Evolutionary conservation across 2,888 invertebrate species (phyloP), one percentile per base, ranked within the genome.

Genomic region (Stegophylla sp.): DNA sequence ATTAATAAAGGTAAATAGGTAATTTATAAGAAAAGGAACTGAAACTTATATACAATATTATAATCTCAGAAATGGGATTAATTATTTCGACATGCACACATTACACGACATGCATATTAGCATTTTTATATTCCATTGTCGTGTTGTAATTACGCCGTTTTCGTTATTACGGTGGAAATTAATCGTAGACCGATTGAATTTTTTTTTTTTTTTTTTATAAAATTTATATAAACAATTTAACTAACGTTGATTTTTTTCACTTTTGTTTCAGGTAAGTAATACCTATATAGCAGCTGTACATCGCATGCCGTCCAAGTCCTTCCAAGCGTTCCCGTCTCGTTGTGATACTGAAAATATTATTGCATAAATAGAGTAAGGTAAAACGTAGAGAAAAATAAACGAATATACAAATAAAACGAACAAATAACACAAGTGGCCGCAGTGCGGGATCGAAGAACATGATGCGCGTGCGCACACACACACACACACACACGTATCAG

Each of bases 251-350:
- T 23, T 48, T 71, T 63, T 64, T 63, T 63, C 34, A 34, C 12
- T 59, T 79, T 77, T 71, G 79, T 79, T 79, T 79, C 69, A 79
- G 79, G 79, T 79, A 79, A 79, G 79, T 79, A 79, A 28, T 45
- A 41, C 59, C 28, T 73, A 7, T 34, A 7, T 34, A n/a, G 34
- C 7, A 64, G 64, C 64, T 41, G 64, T 75, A 53, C 23, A 75
- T 53, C 41, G 51, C 75, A 53, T 53, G 75, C 56, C 28, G n/a
- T 26, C n/a, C 34, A 17, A 23, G 51, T 75, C 74, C 23, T 75
- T 73, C 73, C 73, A 48, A 73, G 59, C 41, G 7, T 26, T 43
- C n/a, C n/a, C 26, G 59, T 59, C 26, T 73, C 12, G 69, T 20
- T 69, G 28, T 20, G 20, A 15, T 48, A 53, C n/a, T n/a, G n/a